Base-by-base conservation (phyloP, 2,888 invertebrate genomes). In the Parnassius apollo region DNA sequence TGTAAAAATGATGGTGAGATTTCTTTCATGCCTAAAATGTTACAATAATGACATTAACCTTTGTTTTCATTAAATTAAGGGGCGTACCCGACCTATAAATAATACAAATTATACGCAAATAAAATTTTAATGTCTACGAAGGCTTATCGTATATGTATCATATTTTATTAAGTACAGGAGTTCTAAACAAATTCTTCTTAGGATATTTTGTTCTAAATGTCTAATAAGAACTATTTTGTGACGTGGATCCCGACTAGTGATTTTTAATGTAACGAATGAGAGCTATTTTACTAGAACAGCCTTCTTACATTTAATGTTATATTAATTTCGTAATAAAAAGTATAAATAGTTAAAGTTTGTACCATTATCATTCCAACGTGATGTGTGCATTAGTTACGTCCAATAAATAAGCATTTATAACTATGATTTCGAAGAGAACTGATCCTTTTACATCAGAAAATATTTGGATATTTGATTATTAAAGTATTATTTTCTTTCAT, bases 1-100 rank as follows among this genome's bases (percentile, higher is more conserved):
- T 9, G n/a, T 52, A 2, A 60, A 59, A 57, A 64, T 64, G 64
- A 64, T 64, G 64, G 64, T 64, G 45, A 64, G 64, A 53, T 53
- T 13, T 12, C 25, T 53, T 13, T 12, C 25, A 52, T 12, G 42
- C 8, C 9, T n/a, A 22, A 46, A 46, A 25, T 59, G 9, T 44
- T 11, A 49, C 42, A n/a, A 3, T 48, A 42, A 25, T 10, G 4
- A 35, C 9, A 42, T 46, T 57, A 46, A 13, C 46, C 44, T 44
- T 9, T 44, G 9, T 13, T 18, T 57, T 65, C 52, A 62, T 65
- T 62, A 56, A 13, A 64, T 57, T 64, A 64, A 57, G 64, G 64
- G 64, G 64, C 60, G 64, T 59, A 64, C 53, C 64, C 57, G 35
- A 48, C 57, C 18, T 46, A 22, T 22, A 42, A 18, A 1, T 48